Percentiles rank a stretch among this genome's conserved stretches.
phyloP scores from a whole-genome alignment of 2,113 vertebrate genomes.

The Halichoeres trimaculatus region DNA sequence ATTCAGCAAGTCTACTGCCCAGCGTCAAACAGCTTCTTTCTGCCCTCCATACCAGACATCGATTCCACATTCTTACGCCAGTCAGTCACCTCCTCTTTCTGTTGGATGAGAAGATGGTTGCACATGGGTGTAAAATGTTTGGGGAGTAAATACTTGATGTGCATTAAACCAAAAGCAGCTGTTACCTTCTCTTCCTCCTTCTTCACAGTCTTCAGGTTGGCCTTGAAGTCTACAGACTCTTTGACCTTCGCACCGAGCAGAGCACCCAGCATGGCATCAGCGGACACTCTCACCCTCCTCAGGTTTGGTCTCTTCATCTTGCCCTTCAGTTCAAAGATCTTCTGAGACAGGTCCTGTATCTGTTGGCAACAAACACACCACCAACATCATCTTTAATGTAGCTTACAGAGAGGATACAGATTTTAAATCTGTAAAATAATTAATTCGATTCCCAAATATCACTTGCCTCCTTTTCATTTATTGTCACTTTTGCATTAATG shows the following conservation, averaged over 20 bases:
- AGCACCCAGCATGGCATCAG: conserved; percentile 86
- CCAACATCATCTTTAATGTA: not conserved
- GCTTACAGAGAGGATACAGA: not conserved
- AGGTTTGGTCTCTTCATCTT: conserved; percentile 86
- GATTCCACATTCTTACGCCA: conserved; percentile 87
- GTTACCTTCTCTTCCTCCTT: conserved; percentile 85
- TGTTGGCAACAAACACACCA: conserved; percentile 35
- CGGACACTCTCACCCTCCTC: conserved; percentile 83
- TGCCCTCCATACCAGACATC: conserved; percentile 86
- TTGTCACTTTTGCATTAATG: conserved; percentile 78
- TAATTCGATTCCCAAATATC: not conserved
- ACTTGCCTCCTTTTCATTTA: conserved; percentile 77
- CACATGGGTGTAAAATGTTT: not conserved
- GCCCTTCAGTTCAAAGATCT: conserved; percentile 85
- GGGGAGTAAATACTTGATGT: not conserved
- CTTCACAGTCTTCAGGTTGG: conserved; percentile 86
- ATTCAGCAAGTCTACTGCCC: conserved; percentile 58
- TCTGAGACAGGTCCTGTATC: conserved; percentile 80
- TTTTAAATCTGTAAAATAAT: not conserved
- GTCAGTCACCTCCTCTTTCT: conserved; percentile 84
- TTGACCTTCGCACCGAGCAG: conserved; percentile 82
- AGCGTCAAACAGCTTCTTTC: conserved; percentile 84
- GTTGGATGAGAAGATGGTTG: conserved; percentile 14
- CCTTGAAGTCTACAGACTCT: conserved; percentile 85
- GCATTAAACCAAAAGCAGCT: not conserved